These are phyloP conservation scores for Anas capensis DNA, from an alignment of 2,797 vertebrate genomes.

Conservation along the genomic window DNA sequence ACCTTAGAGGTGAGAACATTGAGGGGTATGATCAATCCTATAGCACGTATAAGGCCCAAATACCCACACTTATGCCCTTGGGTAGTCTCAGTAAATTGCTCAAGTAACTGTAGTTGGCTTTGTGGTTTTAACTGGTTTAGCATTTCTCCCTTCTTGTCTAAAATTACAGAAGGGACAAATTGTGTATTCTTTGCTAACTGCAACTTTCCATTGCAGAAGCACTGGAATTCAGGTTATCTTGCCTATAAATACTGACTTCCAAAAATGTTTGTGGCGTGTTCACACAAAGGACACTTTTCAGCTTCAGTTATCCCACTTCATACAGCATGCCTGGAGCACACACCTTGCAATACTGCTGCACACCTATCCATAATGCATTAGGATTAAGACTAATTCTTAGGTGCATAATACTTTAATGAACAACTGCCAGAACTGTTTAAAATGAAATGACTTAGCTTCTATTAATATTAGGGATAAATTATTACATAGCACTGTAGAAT, in stretches of 20 bases:
- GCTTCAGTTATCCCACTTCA: neutral
- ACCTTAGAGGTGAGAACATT: neutral
- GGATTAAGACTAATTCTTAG: neutral
- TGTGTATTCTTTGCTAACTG: neutral
- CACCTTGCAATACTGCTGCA: neutral
- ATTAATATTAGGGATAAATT: neutral
- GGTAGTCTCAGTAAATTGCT: neutral
- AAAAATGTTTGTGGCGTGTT: neutral
- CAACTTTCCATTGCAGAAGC: neutral
- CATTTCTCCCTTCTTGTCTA: neutral
- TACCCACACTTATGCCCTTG: neutral
- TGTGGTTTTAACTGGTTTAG: neutral
- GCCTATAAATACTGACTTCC: neutral
- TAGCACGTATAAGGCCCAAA: neutral
- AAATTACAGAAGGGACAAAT: slow-evolving; percentile 14
- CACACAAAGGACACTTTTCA: neutral
- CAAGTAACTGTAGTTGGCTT: neutral
- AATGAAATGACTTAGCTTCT: neutral
- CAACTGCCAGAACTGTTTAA: neutral
- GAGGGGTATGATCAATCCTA: neutral
- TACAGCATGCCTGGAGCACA: accelerated
- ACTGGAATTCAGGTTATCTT: neutral
- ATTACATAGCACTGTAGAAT: neutral
- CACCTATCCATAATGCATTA: neutral
- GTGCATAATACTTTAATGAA: neutral